Conservation (phyloP, 1,140 invertebrate species). For the Trinorchestia longiramus region DNA sequence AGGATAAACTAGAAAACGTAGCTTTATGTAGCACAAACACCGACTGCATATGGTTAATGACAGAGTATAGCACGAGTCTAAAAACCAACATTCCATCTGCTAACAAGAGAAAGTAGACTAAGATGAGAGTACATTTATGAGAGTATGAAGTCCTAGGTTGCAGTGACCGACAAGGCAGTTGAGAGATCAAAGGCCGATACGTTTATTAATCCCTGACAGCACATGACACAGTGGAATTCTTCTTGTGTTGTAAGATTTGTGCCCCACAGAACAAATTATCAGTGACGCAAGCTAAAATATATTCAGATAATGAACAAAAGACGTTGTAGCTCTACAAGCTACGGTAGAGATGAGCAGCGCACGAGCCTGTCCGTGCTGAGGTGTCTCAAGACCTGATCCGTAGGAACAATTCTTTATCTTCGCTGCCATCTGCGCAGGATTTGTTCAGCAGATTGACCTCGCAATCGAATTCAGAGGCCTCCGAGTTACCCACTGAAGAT, state of each 20-base stretch:
- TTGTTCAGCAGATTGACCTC: conserved; percentile 6
- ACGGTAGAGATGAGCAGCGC: not conserved
- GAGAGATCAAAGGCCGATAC: not conserved
- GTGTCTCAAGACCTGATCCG: not conserved
- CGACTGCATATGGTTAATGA: not conserved
- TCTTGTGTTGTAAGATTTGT: not conserved
- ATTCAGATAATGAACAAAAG: not conserved
- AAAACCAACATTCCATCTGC: not conserved
- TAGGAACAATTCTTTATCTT: not conserved
- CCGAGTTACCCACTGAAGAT: not conserved
- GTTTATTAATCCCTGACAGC: not conserved
- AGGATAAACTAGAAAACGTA: not conserved
- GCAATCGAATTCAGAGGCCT: conserved; percentile 6
- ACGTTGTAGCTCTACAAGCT: not conserved
- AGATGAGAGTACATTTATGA: not conserved
- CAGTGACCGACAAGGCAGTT: not conserved
- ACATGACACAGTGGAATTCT: not conserved
- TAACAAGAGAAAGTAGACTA: not conserved
- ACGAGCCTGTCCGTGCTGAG: not conserved
- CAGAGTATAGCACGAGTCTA: not conserved
- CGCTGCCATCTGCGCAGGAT: not conserved
- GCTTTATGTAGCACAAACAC: not conserved
- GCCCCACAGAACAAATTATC: not conserved
- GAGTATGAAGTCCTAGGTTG: not conserved
- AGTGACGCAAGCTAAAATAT: not conserved